phyloP scores from a whole-genome alignment of 2,797 vertebrate species.

The Oryzias sinensis region DNA sequence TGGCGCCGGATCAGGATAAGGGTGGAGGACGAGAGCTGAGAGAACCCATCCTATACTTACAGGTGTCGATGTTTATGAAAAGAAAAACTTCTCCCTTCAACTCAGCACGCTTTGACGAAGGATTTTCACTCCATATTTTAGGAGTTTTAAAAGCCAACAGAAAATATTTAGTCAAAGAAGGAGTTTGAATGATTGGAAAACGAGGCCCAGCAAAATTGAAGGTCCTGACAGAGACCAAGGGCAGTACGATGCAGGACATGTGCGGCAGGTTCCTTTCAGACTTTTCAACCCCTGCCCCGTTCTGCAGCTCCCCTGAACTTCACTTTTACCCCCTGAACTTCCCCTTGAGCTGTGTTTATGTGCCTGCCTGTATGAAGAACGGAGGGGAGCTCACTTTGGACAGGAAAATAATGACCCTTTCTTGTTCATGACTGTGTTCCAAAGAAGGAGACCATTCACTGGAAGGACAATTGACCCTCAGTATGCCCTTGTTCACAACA shows the following conservation, averaged over 20 bases:
- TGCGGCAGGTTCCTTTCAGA: background rate
- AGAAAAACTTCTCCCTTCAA: no score
- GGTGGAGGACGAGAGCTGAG: no score
- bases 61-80: no score
- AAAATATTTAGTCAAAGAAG: no score
- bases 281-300: conserved; percentile 9
- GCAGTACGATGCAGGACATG: background rate
- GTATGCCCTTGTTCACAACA: conserved; percentile 70
- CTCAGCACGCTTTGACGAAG: no score
- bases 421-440: conserved; percentile 64
- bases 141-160: no score
- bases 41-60: no score
- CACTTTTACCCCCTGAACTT: conserved; percentile 44
- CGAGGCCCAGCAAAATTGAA: background rate
- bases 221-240: background rate
- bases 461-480: conserved; percentile 70
- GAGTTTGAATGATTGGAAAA: no score
- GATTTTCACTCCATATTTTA: no score
- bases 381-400: conserved; percentile 51
- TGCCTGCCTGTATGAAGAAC: conserved; percentile 17
- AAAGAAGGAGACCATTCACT: conserved; percentile 69
- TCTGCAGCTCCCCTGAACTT: conserved; percentile 22
- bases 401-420: conserved; percentile 70
- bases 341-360: conserved; percentile 31
- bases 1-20: no score